Conservation (phyloP, 2,888 invertebrate species). For the Dryobota labecula region DNA sequence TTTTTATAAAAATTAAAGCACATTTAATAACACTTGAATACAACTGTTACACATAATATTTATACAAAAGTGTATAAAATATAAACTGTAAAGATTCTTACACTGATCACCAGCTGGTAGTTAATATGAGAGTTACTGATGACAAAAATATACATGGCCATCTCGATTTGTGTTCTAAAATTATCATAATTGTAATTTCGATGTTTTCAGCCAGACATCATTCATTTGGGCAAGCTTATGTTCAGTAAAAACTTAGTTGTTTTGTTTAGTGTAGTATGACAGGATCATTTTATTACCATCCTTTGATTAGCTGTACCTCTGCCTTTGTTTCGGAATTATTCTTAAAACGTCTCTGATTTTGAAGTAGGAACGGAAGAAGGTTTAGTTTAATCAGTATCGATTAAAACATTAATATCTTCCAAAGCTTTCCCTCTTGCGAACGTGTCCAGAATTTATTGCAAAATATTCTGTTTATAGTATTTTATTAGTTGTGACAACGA, state of each 20-base stretch:
- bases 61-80: slow-evolving; percentile 47
- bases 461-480: slow-evolving; percentile 38
- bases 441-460: slow-evolving; percentile 55
- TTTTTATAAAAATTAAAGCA: slow-evolving; percentile 34
- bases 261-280: neutral
- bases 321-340: neutral
- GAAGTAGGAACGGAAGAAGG: neutral
- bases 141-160: slow-evolving; percentile 12
- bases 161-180: slow-evolving; percentile 34
- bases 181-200: neutral
- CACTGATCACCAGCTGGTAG: neutral
- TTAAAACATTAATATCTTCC: slow-evolving; percentile 36
- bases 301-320: neutral
- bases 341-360: slow-evolving; percentile 20
- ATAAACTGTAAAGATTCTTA: slow-evolving; percentile 28
- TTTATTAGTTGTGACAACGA: slow-evolving; percentile 56
- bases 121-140: neutral
- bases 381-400: slow-evolving; percentile 46
- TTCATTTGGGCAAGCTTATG: neutral
- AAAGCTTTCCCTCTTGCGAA: slow-evolving; percentile 36
- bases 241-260: neutral
- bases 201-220: neutral
- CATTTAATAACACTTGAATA: slow-evolving; percentile 31
- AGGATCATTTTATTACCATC: neutral
- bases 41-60: slow-evolving; percentile 42